Conservation (phyloP, 2,113 vertebrate genomes). For the Istiophorus platypterus region DNA sequence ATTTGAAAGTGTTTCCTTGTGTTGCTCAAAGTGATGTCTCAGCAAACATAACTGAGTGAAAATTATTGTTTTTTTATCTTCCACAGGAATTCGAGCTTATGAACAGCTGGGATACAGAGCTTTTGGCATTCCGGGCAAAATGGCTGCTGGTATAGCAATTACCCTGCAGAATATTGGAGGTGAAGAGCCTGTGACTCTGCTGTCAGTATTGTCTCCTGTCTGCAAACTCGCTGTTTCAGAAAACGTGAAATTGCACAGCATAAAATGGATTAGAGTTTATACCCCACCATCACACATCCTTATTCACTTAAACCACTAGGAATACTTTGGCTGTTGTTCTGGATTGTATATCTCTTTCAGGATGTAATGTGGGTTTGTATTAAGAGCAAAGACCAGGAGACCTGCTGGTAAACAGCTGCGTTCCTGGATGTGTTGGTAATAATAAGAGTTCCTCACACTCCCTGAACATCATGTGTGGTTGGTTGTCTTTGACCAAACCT, state of each 20-base stretch:
- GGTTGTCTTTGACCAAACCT: background rate
- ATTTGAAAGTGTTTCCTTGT: background rate
- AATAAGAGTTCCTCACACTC: constrained; percentile 2
- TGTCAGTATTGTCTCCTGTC: constrained; percentile 9
- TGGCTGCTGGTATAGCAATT: constrained; percentile 95
- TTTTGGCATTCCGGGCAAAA: constrained; percentile 95
- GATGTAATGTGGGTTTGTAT: background rate
- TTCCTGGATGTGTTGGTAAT: background rate
- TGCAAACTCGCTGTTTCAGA: constrained; percentile 8
- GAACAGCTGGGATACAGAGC: constrained; percentile 96
- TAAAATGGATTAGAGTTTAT: constrained; percentile 19
- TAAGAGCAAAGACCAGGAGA: constrained; percentile 2
- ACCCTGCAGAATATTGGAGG: constrained; percentile 98
- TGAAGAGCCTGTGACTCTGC: constrained; percentile 62
- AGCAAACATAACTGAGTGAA: constrained; percentile 1
- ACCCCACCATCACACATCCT: background rate
- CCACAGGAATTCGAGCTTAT: constrained; percentile 94
- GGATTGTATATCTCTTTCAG: background rate
- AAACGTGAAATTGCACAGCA: constrained; percentile 15
- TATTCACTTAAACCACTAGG: background rate
- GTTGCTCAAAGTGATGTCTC: constrained; percentile 12
- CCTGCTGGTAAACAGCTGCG: constrained; percentile 35
- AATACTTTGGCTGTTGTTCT: constrained; percentile 17
- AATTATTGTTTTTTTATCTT: constrained; percentile 51
- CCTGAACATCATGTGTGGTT: background rate